Base-by-base conservation (phyloP, 2,797 vertebrate genomes). In the Ispidina picta region DNA sequence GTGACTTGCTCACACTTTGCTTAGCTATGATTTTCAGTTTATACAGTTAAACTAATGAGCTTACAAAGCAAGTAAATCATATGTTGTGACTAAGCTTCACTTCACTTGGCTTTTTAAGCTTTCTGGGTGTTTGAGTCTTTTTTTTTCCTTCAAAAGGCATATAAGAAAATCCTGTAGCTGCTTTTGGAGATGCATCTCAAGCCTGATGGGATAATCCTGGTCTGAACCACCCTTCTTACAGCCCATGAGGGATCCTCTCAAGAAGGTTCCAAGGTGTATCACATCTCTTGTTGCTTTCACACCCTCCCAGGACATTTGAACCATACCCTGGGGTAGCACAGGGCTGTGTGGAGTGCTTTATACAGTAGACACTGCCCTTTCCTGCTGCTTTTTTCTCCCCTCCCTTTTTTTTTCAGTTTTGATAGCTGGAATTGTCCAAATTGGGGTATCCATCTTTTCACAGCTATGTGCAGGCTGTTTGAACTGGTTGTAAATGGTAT, bases 181-280 rank as follows among this genome's bases (percentile, higher is more conserved):
- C 58, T 91, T 83, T 72, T 81, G 43, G n/a, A 58, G 55, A 74
- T 29, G 26, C 7, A 22, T 33, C 15, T 18, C 41, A 21, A 35
- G n/a, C 22, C 54, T 58, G 48, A 49, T 26, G 48, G 48, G 48
- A 18, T 22, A 79, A 59, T 73, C 70, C 63, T 48, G 51, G 17
- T n/a, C 5, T 56, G 66, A 77, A 12, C 13, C 55, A 18, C 12
- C 51, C 20, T 1, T 60, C n/a, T n/a, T 11, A 2, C 41, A 22
- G 66, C 33, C 37, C 0, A 0, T 10, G 46, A 62, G 43, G 28
- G 17, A 5, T 43, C 15, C 1, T 2, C 19, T 37, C 54, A n/a
- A 2, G 62, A 26, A 31, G 60, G n/a, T 68, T 29, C 7, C 41
- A 49, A 54, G 41, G 31, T 3, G 0, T 51, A n/a, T 64, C 26